These are phyloP conservation scores for Drosophila koepferae DNA, from an alignment of 2,888 invertebrate species.

Conservation along the genomic window DNA sequence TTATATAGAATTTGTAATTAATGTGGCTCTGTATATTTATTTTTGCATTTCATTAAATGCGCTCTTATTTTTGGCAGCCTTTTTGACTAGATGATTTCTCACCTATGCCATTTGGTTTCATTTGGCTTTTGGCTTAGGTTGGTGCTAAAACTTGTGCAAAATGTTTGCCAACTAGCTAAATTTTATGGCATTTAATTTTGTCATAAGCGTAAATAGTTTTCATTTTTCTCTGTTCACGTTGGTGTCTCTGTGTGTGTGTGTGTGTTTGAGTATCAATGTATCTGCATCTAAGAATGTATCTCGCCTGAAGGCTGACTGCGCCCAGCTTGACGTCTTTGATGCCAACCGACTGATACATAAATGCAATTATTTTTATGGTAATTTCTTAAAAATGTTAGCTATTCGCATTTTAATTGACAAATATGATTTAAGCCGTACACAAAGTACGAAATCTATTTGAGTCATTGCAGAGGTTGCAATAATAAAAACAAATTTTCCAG, in stretches of 20 bases:
- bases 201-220: constrained; percentile 68
- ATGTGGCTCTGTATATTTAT: not conserved
- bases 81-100: constrained; percentile 59
- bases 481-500: not conserved
- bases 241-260: constrained; percentile 8
- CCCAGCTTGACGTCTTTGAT: constrained; percentile 65
- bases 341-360: constrained; percentile 62
- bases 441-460: not conserved
- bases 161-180: constrained; percentile 65
- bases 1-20: not conserved
- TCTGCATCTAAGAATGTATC: constrained; percentile 56
- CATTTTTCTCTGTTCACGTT: not conserved
- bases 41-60: constrained; percentile 24
- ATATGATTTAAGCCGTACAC: constrained; percentile 35
- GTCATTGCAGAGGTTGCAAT: not conserved
- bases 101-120: constrained; percentile 59
- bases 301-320: constrained; percentile 59
- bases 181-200: constrained; percentile 78
- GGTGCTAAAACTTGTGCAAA: constrained; percentile 70
- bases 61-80: constrained; percentile 34
- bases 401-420: constrained; percentile 56
- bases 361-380: constrained; percentile 69
- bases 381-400: constrained; percentile 40
- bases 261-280: constrained; percentile 7
- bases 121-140: constrained; percentile 36